Percentiles rank a stretch among this genome's conserved stretches.
Conservation (phyloP, 1,140 invertebrate genomes). For the Zaprionus lachaisei region DNA sequence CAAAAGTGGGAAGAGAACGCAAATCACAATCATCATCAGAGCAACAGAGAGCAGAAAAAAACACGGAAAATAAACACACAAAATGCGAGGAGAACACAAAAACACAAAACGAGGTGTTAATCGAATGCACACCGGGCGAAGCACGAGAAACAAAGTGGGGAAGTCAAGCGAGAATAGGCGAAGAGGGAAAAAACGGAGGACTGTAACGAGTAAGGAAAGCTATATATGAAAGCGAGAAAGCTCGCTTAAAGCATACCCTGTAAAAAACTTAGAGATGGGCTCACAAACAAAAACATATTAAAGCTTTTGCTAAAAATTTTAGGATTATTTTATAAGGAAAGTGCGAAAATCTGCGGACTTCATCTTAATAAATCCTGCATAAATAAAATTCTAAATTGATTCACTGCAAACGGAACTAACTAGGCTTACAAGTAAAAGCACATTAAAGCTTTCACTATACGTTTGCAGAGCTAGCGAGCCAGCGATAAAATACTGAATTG, state of each 20-base stretch:
- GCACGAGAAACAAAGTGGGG: constrained; percentile 28
- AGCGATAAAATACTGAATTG: background rate
- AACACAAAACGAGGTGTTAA: constrained; percentile 64
- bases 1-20: constrained; percentile 46
- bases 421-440: background rate
- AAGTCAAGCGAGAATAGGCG: background rate
- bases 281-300: background rate
- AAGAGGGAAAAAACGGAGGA: background rate
- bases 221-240: background rate
- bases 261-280: background rate
- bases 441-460: background rate
- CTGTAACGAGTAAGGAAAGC: background rate
- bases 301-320: background rate
- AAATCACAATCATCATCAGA: constrained; percentile 28
- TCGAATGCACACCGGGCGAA: constrained; percentile 62
- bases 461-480: background rate
- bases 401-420: too few species aligned
- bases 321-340: too few species aligned
- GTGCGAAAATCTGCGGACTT: too few species aligned
- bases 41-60: constrained; percentile 14
- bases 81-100: constrained; percentile 6
- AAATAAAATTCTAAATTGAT: background rate
- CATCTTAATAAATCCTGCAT: background rate
- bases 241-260: background rate
- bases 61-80: constrained; percentile 4